phyloP scores from a whole-genome alignment of 53 echinoderm and acorn worm genomes.

The Luidia sarsii region DNA sequence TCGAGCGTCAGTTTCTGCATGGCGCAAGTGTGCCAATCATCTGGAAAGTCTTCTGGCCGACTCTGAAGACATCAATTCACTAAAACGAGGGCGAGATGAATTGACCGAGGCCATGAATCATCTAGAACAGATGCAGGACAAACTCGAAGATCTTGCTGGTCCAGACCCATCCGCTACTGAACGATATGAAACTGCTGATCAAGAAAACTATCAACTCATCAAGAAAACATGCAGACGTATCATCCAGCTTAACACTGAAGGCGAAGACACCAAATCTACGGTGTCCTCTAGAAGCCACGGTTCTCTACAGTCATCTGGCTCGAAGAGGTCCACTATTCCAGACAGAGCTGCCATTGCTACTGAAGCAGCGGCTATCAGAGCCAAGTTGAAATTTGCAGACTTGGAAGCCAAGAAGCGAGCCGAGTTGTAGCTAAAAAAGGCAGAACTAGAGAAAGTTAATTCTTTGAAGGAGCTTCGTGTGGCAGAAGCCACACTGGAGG shows the following conservation, averaged over 20 bases:
- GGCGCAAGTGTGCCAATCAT: slow-evolving; percentile 17
- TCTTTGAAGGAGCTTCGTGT: slow-evolving; percentile 5
- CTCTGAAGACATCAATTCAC: not conserved
- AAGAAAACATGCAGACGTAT: not conserved
- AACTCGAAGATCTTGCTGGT: not conserved
- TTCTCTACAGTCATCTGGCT: not conserved
- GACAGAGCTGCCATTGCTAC: slow-evolving; percentile 11
- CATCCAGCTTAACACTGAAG: not conserved
- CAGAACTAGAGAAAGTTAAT: slow-evolving; percentile 21
- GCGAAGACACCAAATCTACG: not conserved
- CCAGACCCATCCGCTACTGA: not conserved
- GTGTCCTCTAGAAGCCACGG: not conserved
- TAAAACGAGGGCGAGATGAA: not conserved
- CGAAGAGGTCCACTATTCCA: not conserved
- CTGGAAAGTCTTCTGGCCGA: not conserved
- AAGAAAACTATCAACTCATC: not conserved
- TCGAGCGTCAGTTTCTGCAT: too few relatives aligned
- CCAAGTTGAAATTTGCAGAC: slow-evolving; percentile 17
- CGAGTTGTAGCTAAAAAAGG: slow-evolving; percentile 22
- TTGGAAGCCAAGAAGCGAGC: slow-evolving; percentile 15
- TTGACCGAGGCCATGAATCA: not conserved
- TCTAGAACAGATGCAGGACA: not conserved
- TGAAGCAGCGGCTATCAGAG: slow-evolving; percentile 21
- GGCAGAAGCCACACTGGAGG: slow-evolving; percentile 28
- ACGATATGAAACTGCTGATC: not conserved